Conservation (phyloP, 2,797 vertebrate species). For the Hippoglossus hippoglossus region DNA sequence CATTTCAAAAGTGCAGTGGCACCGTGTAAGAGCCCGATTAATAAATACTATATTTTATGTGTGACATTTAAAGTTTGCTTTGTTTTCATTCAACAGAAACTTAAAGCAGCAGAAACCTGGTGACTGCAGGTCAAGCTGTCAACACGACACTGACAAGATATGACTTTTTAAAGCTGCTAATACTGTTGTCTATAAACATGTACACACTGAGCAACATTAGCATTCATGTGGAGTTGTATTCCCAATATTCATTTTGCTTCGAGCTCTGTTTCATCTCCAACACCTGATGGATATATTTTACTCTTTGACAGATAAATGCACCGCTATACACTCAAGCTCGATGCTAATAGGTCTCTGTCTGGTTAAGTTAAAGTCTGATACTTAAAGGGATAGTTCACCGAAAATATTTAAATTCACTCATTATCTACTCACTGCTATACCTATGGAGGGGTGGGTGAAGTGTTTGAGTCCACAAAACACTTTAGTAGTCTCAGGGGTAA, state of each 20-base stretch:
- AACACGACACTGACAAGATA: no score
- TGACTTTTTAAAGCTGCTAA: no score
- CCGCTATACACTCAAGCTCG: neutral
- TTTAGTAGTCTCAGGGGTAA: no score
- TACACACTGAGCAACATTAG: neutral
- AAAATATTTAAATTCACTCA: no score
- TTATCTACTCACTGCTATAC: no score
- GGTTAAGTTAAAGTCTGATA: no score
- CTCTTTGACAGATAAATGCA: neutral
- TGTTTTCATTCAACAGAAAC: neutral
- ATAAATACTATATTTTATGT: neutral
- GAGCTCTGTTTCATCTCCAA: neutral
- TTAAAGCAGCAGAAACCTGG: neutral
- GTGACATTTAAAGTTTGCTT: constrained; percentile 7
- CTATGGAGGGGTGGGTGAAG: no score
- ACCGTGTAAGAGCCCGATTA: constrained; percentile 3
- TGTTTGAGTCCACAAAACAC: no score
- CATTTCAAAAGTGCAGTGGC: constrained; percentile 12
- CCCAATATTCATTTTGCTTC: no score
- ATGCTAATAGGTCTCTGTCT: neutral
- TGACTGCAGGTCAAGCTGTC: no score
- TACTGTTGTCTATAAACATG: neutral
- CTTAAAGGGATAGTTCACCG: no score
- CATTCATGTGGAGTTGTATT: neutral
- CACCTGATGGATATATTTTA: neutral